Evolutionary conservation across 2,797 vertebrate species (phyloP), one percentile per base, ranked within the genome.

Genomic region (Cirrhinus molitorella): DNA sequence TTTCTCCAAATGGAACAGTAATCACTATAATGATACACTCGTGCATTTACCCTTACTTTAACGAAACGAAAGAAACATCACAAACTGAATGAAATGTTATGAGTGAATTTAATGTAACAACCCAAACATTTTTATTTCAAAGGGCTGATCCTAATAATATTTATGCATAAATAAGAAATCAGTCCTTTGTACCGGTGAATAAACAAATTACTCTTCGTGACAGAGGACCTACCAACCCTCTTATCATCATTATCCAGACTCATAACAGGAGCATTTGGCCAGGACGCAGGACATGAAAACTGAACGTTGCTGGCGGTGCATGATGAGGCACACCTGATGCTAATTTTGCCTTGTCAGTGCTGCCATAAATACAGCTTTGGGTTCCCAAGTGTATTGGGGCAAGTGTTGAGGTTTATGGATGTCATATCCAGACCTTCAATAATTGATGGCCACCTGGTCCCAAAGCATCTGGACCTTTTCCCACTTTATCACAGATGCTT

Each of bases 271-370:
- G 78, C 19, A 21, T 73, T 16, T 49, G 25, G 23, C 12, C 59
- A 83, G 40, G 25, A 34, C 49, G 17, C 25, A 47, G 53, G 25
- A 14, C 45, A 23, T 63, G 19, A 34, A 31, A 73, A 47, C 55
- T 23, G 5, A 73, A 53, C 4, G 11, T 23, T 83, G 43, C 67
- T 59, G 19, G 55, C 12, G 7, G 66, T 57, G 23, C 67, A 65
- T 82, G 80, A 73, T 51, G 59, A 82, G 57, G 57, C 80, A 82
- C 70, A 66, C 43, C 70, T 82, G 80, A 82, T 65, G 68, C 70
- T 66, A 61, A 74, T 82, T 61, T 66, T 63, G 28, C 37, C 28
- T 59, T 34, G 37, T 47, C 34, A 5, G 21, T 31, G 28, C 43
- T 19, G 21, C 47, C 31, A 78, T 71, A 31, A 74, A 72, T 73